Evolutionary conservation across 1,140 invertebrate genomes (phyloP).

Genomic region (Zaprionus capensis): DNA sequence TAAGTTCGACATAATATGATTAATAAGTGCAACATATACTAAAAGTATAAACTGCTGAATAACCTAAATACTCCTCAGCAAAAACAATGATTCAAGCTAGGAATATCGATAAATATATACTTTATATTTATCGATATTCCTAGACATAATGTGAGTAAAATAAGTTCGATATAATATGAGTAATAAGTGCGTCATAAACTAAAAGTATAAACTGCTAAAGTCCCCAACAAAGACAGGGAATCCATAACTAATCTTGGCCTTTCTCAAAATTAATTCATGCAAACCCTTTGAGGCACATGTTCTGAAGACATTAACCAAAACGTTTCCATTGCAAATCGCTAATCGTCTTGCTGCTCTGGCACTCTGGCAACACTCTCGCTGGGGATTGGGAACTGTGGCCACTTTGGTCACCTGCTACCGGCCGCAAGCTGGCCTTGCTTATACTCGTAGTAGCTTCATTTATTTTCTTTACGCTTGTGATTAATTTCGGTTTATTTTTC

Average conservation of each 20-base stretch:
- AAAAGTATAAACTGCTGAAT: no score
- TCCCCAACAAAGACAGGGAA: neutral
- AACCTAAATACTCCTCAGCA: no score
- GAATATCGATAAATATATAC: no score
- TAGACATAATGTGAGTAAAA: no score
- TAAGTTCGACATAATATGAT: no score
- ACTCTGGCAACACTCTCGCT: neutral
- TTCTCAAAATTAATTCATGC: neutral
- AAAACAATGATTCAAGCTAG: no score
- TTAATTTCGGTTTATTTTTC: conserved; percentile 33
- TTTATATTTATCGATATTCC: no score
- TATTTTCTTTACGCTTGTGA: conserved; percentile 15
- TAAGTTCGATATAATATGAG: no score
- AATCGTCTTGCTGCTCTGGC: neutral
- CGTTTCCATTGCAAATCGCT: neutral
- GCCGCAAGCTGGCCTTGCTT: neutral
- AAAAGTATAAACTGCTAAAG: no score
- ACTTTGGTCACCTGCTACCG: neutral
- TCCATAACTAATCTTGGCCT: neutral
- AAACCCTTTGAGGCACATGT: neutral
- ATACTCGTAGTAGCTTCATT: conserved; percentile 2
- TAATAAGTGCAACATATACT: no score
- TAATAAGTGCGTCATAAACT: no score
- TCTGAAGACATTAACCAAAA: neutral
- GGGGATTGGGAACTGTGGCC: neutral